Evolutionary conservation across 2,797 vertebrate species (phyloP), one percentile per base, ranked within the genome.

Genomic region (Tolypeutes matacus): DNA sequence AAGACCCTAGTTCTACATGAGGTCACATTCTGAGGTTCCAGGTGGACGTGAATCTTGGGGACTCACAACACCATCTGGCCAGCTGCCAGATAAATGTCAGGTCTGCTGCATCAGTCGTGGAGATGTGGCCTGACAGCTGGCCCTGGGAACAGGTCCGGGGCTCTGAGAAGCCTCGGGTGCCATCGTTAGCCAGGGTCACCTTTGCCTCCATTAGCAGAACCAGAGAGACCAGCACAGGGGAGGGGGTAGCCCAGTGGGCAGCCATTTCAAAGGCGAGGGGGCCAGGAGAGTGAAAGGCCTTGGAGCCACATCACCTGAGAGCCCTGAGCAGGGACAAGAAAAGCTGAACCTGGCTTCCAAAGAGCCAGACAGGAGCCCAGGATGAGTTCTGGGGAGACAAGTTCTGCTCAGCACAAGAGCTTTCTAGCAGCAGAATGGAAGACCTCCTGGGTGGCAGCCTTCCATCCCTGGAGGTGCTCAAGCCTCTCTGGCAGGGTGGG

Each of bases 1-100:
- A 65, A 91, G 39, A 64, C 65, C 83, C 64, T 64, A 7, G 60
- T 77, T 89, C 88, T 60, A 36, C 29, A 4, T 75, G 60, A 87
- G 89, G 5, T 60, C 56, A 29, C 2, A 1, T 86, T 89, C 89
- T 75, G 58, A 86, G 56, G 31, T 70, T 87, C 21, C 49, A 36
- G 20, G 29, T 81, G 25, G 53, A 60, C 56, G 1, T 76, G 62
- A 84, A 51, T 46, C 46, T 70, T 64, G 36, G 72, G 46, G n/a
- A 11, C 36, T 62, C 31, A 3, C 29, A 15, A 3, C 15, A 49
- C 31, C 39, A 39, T 39, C 58, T 17, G 34, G 73, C 10, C 14
- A 78, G 62, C 29, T 56, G 6, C 34, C 60, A 53, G 60, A 39
- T 18, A 29, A 49, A 65, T 31, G n/a, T 56, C n/a, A n/a, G 56